These are phyloP conservation scores for Heteractis magnifica DNA, from an alignment of 92 coral and sea anemone species.

Conservation along the genomic window DNA sequence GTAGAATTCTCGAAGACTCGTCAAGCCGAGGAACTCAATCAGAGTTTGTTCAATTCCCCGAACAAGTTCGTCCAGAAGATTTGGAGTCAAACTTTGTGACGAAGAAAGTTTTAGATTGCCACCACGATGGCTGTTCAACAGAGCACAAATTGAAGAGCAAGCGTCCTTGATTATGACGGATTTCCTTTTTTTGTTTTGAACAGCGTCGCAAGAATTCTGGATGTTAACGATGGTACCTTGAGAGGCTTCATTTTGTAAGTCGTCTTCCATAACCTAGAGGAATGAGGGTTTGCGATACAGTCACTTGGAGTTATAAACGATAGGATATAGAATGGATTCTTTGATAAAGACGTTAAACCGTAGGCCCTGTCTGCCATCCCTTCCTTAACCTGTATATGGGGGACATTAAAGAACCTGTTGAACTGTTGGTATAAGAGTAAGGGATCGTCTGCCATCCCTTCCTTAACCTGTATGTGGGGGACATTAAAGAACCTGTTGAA, in stretches of 20 bases:
- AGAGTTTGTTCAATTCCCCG: constrained; percentile 43
- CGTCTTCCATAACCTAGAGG: background rate
- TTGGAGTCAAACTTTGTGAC: constrained; percentile 18
- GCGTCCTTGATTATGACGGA: constrained; percentile 23
- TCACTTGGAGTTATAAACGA: too few species aligned
- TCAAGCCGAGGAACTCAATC: constrained; percentile 35
- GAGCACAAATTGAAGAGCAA: constrained; percentile 34
- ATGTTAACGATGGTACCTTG: background rate
- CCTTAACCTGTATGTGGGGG: too few species aligned
- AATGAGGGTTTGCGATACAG: too few species aligned
- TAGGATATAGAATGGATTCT: too few species aligned
- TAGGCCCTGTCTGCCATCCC: too few species aligned
- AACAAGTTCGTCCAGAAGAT: constrained; percentile 28
- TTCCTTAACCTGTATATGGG: too few species aligned
- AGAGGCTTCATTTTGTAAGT: background rate
- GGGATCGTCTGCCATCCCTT: too few species aligned
- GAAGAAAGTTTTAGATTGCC: constrained; percentile 33
- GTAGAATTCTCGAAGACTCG: constrained; percentile 27
- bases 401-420: too few species aligned
- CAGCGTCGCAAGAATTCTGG: constrained; percentile 19
- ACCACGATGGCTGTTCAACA: constrained; percentile 32
- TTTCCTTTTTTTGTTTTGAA: constrained; percentile 25
- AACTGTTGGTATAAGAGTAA: too few species aligned
- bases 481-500: too few species aligned
- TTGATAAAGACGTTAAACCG: too few species aligned